Evolutionary conservation across 1,140 invertebrate genomes (phyloP), one percentile per base, ranked within the genome.

Genomic region (Chironomus tepperi): DNA sequence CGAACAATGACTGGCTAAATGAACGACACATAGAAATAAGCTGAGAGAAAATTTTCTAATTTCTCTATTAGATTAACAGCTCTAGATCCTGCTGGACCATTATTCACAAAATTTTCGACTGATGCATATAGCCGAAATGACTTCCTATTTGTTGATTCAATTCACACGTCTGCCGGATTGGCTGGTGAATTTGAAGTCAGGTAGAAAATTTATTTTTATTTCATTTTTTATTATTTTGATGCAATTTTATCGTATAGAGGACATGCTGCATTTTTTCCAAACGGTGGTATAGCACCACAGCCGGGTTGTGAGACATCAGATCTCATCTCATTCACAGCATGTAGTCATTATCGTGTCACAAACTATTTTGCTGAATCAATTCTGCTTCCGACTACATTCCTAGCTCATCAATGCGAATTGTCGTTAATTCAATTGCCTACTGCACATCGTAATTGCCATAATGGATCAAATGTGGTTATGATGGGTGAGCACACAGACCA

Each of bases 231-330:
- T 18, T 8, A 3, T 57, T 3, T n/a, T 75, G 85, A 89, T 75
- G 88, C 87, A 0, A 86, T 86, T 18, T 80, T 81, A 18, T 78
- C 82, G 2, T 67, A 86, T 0, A 79, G 85, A 0, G 89, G 88
- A 1, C 84, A 85, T 1, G 84, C 85, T 2, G 89, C 90, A 76
- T 87, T 89, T 76, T 90, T 86, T 83, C 88, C 88, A 0, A 89
- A 89, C 78, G 87, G 86, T 74, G 86, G 86, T 0, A 80, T 78
- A 5, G 79, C 82, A 7, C 81, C 85, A 3, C 91, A 92, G 78
- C 89, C 89, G 0, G 91, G 90, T 6, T 91, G 90, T 74, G 79
- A 79, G 43, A 76, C 80, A 42, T 76, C 80, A 9, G 65, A 70
- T 16, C n/a, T 70, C 5, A 10, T 70, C 18, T 10, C 16, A 19